These are phyloP conservation scores for Microctenopoma lineatum DNA, from an alignment of 2,797 vertebrate species.

Conservation along the genomic window DNA sequence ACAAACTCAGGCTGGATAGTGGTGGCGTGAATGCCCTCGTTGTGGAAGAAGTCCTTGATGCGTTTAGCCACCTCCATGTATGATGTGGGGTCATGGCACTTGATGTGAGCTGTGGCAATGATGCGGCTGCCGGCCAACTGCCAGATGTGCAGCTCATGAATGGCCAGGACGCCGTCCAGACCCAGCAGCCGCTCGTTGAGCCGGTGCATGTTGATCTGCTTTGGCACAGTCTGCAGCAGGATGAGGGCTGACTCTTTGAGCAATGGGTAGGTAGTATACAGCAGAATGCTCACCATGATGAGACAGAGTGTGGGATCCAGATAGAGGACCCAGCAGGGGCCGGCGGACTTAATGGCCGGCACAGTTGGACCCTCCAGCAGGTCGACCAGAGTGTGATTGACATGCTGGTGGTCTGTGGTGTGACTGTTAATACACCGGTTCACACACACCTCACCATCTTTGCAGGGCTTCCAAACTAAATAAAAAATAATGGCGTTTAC, in stretches of 20 bases:
- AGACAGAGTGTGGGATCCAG: slow-evolving; percentile 94
- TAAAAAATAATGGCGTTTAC: slow-evolving; percentile 92
- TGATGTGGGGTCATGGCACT: slow-evolving; percentile 93
- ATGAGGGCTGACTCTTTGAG: slow-evolving; percentile 98
- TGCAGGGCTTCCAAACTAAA: slow-evolving; percentile 91
- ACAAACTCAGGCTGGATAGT: slow-evolving; percentile 98
- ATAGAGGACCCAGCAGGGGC: slow-evolving; percentile 98
- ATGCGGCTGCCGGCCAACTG: slow-evolving; percentile 97
- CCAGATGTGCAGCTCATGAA: slow-evolving; percentile 98
- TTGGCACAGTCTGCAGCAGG: slow-evolving; percentile 97
- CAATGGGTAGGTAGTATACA: slow-evolving; percentile 96
- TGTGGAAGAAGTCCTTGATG: slow-evolving; percentile 96
- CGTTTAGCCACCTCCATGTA: slow-evolving; percentile 99
- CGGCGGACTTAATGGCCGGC: slow-evolving; percentile 59
- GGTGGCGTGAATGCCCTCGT: slow-evolving; percentile 97
- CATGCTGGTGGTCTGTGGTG: slow-evolving; percentile 74
- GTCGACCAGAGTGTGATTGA: slow-evolving; percentile 82
- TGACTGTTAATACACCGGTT: slow-evolving; percentile 88
- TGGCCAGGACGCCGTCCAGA: slow-evolving; percentile 93
- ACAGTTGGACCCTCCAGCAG: slow-evolving; percentile 17
- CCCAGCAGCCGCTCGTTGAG: slow-evolving; percentile 89
- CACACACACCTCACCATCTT: slow-evolving; percentile 77
- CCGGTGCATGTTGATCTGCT: slow-evolving; percentile 93
- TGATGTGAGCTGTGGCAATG: slow-evolving; percentile 98
- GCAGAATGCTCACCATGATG: slow-evolving; percentile 95